These are phyloP conservation scores for Poecilia gillii DNA, from an alignment of 2,797 vertebrate species.

Conservation along the genomic window DNA sequence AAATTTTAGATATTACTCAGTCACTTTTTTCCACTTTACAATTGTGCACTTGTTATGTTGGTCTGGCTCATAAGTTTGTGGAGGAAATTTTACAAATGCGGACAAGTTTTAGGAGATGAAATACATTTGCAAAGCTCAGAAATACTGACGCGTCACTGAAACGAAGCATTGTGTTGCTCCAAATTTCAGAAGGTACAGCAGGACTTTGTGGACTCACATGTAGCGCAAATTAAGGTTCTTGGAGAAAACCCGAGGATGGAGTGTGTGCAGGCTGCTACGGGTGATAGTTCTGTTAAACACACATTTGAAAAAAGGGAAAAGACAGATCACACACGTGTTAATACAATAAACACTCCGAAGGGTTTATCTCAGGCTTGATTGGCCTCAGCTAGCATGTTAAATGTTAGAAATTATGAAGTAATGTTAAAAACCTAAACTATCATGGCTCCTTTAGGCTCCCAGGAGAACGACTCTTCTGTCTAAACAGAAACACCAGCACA, in stretches of 20 bases:
- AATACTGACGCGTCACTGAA: no score
- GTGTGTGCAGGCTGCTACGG: constrained; percentile 88
- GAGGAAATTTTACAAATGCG: neutral
- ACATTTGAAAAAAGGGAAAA: constrained; percentile 9
- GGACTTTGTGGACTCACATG: constrained; percentile 87
- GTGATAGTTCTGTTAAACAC: constrained; percentile 87
- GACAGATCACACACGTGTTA: neutral
- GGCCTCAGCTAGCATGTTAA: neutral
- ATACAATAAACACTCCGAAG: neutral
- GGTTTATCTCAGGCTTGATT: neutral
- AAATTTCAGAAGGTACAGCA: neutral
- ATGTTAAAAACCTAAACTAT: no score
- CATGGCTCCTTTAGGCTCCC: neutral
- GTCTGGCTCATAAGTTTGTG: neutral
- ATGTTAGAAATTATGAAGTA: neutral
- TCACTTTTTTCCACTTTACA: neutral
- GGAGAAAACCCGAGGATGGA: constrained; percentile 90
- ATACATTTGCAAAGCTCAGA: neutral
- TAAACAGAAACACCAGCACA: no score
- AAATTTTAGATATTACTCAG: neutral
- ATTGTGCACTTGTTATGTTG: neutral
- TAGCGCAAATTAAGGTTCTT: constrained; percentile 93
- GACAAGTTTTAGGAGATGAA: neutral
- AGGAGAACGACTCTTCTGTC: neutral
- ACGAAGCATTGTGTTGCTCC: neutral